A percentile compares a stretch with the other conserved stretches of the same genome.
Conservation (phyloP, 2,888 invertebrate genomes). For the Prenolepis imparis region DNA sequence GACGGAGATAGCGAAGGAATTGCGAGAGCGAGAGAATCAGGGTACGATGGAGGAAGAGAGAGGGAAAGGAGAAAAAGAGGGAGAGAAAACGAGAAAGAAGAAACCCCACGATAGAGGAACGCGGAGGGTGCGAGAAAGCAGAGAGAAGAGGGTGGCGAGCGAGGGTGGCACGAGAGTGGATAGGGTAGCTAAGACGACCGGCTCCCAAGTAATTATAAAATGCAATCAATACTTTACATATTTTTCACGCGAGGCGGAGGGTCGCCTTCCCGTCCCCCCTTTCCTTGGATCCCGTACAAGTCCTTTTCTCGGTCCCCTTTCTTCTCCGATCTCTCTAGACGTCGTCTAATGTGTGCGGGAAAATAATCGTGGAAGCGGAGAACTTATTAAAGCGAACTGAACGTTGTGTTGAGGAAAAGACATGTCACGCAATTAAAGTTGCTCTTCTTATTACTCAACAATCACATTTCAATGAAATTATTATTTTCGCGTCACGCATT, state of each 20-base stretch:
- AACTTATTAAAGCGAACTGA: constrained; percentile 56
- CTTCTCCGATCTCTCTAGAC: constrained; percentile 61
- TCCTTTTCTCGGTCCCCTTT: constrained; percentile 61
- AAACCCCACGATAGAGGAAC: constrained; percentile 70
- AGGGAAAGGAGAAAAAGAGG: constrained; percentile 33
- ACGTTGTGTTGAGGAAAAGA: constrained; percentile 60
- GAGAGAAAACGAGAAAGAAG: constrained; percentile 59
- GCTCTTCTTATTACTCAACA: neutral
- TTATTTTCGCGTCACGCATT: constrained; percentile 7
- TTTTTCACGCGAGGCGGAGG: constrained; percentile 85
- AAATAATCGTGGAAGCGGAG: constrained; percentile 62
- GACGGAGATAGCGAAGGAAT: constrained; percentile 55
- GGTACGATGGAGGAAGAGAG: constrained; percentile 42
- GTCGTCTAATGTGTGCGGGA: constrained; percentile 57
- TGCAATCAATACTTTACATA: constrained; percentile 87
- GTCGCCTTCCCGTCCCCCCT: constrained; percentile 51
- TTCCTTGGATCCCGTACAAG: constrained; percentile 65
- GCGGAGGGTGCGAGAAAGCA: constrained; percentile 77
- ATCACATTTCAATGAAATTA: constrained; percentile 18
- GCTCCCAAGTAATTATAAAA: constrained; percentile 86
- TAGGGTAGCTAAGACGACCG: constrained; percentile 86
- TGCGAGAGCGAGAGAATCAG: constrained; percentile 56
- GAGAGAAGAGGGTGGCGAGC: constrained; percentile 69
- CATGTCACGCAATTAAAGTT: constrained; percentile 12
- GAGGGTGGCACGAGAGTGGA: constrained; percentile 77